phyloP scores from a whole-genome alignment of 2,113 vertebrate genomes.

The Caranx ignobilis region DNA sequence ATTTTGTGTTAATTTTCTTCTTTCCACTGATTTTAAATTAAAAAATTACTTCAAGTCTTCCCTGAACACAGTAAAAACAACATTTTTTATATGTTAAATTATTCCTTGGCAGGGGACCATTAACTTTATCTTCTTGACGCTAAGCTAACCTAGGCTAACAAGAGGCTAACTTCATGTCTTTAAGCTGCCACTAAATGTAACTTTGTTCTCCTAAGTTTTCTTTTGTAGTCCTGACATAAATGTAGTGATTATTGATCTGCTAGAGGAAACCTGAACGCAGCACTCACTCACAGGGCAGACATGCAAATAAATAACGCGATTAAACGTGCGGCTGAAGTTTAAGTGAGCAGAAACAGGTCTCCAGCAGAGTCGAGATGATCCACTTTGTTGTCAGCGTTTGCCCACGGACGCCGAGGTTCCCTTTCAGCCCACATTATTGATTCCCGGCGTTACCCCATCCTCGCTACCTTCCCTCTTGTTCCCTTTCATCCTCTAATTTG shows the following conservation, averaged over 20 bases:
- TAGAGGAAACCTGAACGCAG: neutral
- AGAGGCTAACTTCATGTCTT: too few species aligned
- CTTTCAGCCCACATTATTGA: slow-evolving; percentile 49
- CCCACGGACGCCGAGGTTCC: slow-evolving; percentile 13
- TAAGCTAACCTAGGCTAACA: too few species aligned
- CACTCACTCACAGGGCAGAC: neutral
- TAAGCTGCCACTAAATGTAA: neutral
- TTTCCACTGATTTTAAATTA: too few species aligned
- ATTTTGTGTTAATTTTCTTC: too few species aligned
- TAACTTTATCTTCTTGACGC: too few species aligned
- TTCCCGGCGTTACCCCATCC: slow-evolving; percentile 44
- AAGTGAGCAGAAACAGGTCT: slow-evolving; percentile 14
- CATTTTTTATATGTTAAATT: too few species aligned
- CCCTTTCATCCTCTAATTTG: slow-evolving; percentile 72
- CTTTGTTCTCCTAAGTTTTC: neutral
- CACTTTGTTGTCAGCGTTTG: slow-evolving; percentile 10
- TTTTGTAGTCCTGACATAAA: neutral
- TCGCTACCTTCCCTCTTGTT: slow-evolving; percentile 55
- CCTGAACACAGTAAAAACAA: too few species aligned
- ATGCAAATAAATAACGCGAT: slow-evolving; percentile 20
- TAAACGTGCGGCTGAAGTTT: slow-evolving; percentile 11
- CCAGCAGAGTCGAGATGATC: slow-evolving; percentile 3
- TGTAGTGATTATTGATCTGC: neutral
- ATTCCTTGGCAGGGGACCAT: too few species aligned
- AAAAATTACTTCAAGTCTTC: too few species aligned